These are phyloP conservation scores for Brachionus sp. DNA, from an alignment of 1,140 invertebrate genomes.

Conservation along the genomic window DNA sequence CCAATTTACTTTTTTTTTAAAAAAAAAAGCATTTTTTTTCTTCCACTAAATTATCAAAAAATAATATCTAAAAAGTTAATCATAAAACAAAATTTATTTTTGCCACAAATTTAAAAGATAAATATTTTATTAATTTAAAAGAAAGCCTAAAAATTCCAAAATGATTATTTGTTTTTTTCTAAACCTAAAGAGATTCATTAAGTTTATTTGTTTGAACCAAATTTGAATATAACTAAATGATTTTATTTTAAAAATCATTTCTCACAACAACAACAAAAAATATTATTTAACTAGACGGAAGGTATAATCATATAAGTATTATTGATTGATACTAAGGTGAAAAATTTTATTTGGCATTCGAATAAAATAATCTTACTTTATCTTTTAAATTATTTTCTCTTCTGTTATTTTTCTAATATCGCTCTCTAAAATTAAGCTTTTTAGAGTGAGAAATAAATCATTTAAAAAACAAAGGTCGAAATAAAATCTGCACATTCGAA, in stretches of 20 bases:
- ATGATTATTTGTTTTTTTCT: not conserved
- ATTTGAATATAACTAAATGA: not conserved
- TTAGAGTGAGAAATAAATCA: not conserved
- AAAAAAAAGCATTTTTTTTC: too few species aligned
- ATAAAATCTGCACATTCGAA: not conserved
- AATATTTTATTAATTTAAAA: not conserved
- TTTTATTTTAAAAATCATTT: not conserved
- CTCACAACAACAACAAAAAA: not conserved
- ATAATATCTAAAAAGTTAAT: too few species aligned
- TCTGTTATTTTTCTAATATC: not conserved
- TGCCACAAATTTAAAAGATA: not conserved
- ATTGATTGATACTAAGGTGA: not conserved
- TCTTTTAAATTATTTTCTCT: not conserved
- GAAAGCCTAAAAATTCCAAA: not conserved
- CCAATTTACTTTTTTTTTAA: too few species aligned
- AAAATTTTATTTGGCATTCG: not conserved
- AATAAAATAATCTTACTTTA: not conserved
- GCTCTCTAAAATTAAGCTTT: not conserved
- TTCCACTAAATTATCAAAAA: too few species aligned
- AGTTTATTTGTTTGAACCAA: not conserved
- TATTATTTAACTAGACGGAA: not conserved
- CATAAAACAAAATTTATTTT: not conserved
- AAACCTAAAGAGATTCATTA: not conserved
- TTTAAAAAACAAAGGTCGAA: not conserved
- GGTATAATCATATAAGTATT: not conserved